A percentile compares a stretch with the other conserved stretches of the same genome.
Conservation (phyloP, 2,888 invertebrate genomes). For the Chrysolina haemoptera region DNA sequence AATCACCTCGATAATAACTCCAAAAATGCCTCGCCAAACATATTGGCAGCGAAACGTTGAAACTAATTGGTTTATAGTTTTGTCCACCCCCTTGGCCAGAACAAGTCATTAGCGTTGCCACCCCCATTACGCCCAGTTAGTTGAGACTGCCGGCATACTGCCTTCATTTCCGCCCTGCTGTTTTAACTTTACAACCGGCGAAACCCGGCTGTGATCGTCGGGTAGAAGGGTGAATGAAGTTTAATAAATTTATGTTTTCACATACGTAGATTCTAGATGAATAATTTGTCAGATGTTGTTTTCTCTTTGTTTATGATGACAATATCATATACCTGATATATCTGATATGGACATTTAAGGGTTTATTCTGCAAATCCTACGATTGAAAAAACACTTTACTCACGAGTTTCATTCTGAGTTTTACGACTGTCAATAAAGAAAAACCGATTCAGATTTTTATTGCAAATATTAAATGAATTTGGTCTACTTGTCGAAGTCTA, state of each 20-base stretch:
- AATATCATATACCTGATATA: no score
- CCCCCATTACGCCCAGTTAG: slow-evolving; percentile 49
- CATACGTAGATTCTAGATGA: neutral
- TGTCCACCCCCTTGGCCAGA: slow-evolving; percentile 52
- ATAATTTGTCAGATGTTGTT: no score
- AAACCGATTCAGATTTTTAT: no score
- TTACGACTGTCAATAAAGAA: no score
- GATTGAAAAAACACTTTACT: no score
- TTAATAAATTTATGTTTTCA: slow-evolving; percentile 2
- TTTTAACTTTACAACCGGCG: slow-evolving; percentile 48
- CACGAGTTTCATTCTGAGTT: no score
- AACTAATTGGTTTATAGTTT: slow-evolving; percentile 57
- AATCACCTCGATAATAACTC: no score
- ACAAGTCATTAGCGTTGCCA: slow-evolving; percentile 50
- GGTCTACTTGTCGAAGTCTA: no score
- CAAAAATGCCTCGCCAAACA: neutral
- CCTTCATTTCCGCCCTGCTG: slow-evolving; percentile 56
- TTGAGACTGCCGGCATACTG: slow-evolving; percentile 49
- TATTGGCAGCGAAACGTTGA: slow-evolving; percentile 30
- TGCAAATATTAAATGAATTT: no score
- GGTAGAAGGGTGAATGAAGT: slow-evolving; percentile 7
- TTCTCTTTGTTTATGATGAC: no score
- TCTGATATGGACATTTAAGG: no score
- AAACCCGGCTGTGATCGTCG: neutral
- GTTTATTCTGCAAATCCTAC: no score